Conservation (phyloP, 2,888 invertebrate genomes). For the Dicranocentrus wangi region DNA sequence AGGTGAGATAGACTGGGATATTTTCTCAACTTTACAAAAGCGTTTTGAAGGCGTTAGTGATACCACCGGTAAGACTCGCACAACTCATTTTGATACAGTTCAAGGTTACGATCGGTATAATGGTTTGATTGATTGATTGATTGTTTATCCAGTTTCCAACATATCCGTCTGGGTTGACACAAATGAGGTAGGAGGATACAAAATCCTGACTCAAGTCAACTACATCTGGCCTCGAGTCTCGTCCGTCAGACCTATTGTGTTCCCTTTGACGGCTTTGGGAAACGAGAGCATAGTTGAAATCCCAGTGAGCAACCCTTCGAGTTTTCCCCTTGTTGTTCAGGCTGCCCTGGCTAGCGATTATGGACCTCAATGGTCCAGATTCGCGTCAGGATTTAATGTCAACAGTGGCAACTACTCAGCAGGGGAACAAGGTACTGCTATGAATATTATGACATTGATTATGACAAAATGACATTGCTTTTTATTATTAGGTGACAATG, state of each 20-base stretch:
- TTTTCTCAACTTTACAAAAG: slow-evolving; percentile 67
- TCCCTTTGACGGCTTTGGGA: slow-evolving; percentile 71
- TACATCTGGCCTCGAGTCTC: slow-evolving; percentile 72
- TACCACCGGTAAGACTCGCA: slow-evolving; percentile 63
- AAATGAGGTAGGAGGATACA: slow-evolving; percentile 69
- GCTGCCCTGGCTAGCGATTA: slow-evolving; percentile 78
- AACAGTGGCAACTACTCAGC: slow-evolving; percentile 30
- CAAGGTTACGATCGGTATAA: neutral
- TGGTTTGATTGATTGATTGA: neutral
- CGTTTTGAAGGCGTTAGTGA: slow-evolving; percentile 71
- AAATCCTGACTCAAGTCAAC: slow-evolving; percentile 70
- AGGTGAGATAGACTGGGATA: slow-evolving; percentile 69
- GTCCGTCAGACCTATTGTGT: slow-evolving; percentile 65
- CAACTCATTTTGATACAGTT: neutral
- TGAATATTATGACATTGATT: no score
- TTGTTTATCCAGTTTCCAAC: slow-evolving; percentile 73
- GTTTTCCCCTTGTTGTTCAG: slow-evolving; percentile 82
- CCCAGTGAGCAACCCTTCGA: slow-evolving; percentile 80
- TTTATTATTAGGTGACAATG: neutral
- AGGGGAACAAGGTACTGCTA: slow-evolving; percentile 15
- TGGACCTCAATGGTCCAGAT: slow-evolving; percentile 69
- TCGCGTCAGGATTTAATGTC: slow-evolving; percentile 5
- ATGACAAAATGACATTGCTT: no score
- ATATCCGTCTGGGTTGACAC: slow-evolving; percentile 72
- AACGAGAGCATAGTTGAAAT: slow-evolving; percentile 71